A percentile compares a stretch with the other conserved stretches of the same genome.
These are phyloP conservation scores for Hyles euphorbiae DNA, from an alignment of 1,140 invertebrate species.

Conservation along the genomic window DNA sequence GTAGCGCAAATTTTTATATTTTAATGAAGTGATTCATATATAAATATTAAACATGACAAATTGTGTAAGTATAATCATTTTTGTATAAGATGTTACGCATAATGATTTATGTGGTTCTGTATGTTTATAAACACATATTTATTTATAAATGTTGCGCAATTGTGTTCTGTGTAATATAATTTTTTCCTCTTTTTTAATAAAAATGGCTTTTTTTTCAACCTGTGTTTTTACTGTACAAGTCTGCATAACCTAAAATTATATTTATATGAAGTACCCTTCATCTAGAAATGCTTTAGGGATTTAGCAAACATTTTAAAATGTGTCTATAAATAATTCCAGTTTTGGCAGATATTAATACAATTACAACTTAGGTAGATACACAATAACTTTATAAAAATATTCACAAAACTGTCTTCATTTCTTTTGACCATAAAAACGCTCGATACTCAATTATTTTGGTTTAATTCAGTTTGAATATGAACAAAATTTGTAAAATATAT, in stretches of 20 bases:
- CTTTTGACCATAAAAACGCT: too few relatives aligned
- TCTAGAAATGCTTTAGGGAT: background rate
- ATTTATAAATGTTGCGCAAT: conserved; percentile 65
- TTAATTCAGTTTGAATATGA: too few relatives aligned
- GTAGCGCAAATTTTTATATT: conserved; percentile 21
- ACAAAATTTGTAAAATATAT: too few relatives aligned
- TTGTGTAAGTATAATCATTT: conserved; percentile 24
- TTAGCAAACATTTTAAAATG: too few relatives aligned
- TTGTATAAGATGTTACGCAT: conserved; percentile 44
- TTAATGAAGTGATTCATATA: conserved; percentile 16
- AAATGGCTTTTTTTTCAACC: conserved; percentile 48
- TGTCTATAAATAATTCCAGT: too few relatives aligned
- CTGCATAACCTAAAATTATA: too few relatives aligned
- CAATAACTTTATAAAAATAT: too few relatives aligned
- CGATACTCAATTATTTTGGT: too few relatives aligned
- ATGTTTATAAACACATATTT: conserved; percentile 33
- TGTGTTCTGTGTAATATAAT: conserved; percentile 59
- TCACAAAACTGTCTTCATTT: too few relatives aligned
- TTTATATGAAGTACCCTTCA: too few relatives aligned
- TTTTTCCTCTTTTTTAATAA: conserved; percentile 54
- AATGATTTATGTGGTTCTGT: conserved; percentile 47
- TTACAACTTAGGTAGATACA: too few relatives aligned
- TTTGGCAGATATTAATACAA: too few relatives aligned
- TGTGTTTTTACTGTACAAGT: background rate
- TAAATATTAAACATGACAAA: conserved; percentile 21